These are phyloP conservation scores for Micrasema minimum DNA, from an alignment of 1,140 invertebrate genomes.

Conservation along the genomic window DNA sequence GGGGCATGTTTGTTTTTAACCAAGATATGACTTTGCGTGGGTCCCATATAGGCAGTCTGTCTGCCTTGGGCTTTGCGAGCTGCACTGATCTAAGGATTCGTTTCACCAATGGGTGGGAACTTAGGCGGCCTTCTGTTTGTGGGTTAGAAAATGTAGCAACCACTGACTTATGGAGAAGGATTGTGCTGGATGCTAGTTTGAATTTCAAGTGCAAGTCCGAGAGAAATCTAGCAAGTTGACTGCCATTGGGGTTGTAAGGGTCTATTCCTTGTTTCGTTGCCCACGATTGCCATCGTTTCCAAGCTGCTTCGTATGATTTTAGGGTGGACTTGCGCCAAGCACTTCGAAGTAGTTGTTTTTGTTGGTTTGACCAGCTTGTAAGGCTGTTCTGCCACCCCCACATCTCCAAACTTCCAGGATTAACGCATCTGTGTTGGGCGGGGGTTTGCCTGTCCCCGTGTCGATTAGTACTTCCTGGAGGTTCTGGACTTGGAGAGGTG, in stretches of 20 bases:
- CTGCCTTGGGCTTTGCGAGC: background rate
- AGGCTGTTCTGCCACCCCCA: slow-evolving; percentile 52
- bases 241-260: background rate
- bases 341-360: slow-evolving; percentile 42
- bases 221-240: background rate
- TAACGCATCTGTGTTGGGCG: slow-evolving; percentile 49
- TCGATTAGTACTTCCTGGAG: slow-evolving; percentile 47
- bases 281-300: slow-evolving; percentile 44
- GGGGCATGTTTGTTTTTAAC: background rate
- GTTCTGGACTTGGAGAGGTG: slow-evolving; percentile 52
- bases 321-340: slow-evolving; percentile 52
- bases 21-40: background rate
- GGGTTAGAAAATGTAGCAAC: background rate
- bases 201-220: background rate
- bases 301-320: slow-evolving; percentile 52
- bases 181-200: background rate
- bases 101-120: background rate
- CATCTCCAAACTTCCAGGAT: slow-evolving; percentile 56
- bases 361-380: slow-evolving; percentile 41
- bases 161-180: slow-evolving; percentile 4
- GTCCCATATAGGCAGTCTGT: background rate
- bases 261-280: background rate
- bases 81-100: background rate
- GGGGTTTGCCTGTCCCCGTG: slow-evolving; percentile 39
- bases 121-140: background rate